Evolutionary conservation across 1,140 invertebrate species (phyloP).

Genomic region (Drosophila subobscura): DNA sequence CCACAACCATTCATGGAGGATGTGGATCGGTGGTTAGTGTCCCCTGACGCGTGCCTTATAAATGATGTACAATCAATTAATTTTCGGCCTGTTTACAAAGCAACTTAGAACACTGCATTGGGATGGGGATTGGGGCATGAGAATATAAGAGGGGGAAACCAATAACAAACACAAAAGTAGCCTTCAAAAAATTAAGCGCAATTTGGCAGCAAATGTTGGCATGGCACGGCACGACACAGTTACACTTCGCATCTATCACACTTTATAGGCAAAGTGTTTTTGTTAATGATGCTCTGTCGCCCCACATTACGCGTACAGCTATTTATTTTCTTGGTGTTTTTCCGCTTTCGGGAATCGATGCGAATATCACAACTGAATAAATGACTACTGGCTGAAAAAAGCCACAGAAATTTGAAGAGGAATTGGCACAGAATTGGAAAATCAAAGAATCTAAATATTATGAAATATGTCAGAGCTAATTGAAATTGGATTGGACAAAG

Average conservation of each 20-base stretch:
- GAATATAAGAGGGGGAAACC: neutral
- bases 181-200: conserved; percentile 64
- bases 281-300: conserved; percentile 59
- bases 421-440: too few species aligned
- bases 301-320: conserved; percentile 25
- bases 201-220: conserved; percentile 62
- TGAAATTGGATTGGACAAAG: too few species aligned
- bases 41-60: conserved; percentile 63
- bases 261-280: conserved; percentile 72
- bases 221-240: neutral
- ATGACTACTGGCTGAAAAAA: conserved; percentile 1
- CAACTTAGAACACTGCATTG: conserved; percentile 32
- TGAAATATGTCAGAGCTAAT: too few species aligned
- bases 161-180: conserved; percentile 48
- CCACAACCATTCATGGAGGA: neutral
- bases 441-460: too few species aligned
- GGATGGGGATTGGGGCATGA: neutral
- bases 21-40: neutral
- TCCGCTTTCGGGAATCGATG: conserved; percentile 13
- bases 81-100: conserved; percentile 72
- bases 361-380: conserved; percentile 19
- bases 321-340: conserved; percentile 34
- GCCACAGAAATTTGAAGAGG: neutral
- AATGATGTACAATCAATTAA: conserved; percentile 80
- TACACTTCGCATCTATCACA: conserved; percentile 64